Evolutionary conservation across 1,140 invertebrate genomes (phyloP).

Genomic region (Coenobita brevimanus): DNA sequence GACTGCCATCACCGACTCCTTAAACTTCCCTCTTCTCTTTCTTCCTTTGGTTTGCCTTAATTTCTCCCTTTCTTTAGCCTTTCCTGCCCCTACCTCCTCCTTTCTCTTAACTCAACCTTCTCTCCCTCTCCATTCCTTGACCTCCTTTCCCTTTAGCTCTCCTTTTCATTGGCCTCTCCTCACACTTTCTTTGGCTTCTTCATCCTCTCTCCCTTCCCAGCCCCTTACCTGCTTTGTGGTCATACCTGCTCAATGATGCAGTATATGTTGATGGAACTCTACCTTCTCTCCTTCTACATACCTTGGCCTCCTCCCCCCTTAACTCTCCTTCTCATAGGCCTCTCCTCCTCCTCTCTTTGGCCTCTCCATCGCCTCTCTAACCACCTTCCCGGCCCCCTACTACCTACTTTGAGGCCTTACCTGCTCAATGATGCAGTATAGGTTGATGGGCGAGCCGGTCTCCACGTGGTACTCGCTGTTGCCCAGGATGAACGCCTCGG

Average conservation of each 20-base stretch:
- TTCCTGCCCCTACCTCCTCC: not conserved
- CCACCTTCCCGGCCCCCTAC: no score
- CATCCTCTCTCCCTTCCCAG: not conserved
- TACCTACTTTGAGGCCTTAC: slow-evolving; percentile 75
- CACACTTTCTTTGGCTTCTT: not conserved
- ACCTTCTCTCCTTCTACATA: no score
- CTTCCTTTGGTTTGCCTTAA: not conserved
- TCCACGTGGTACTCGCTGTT: slow-evolving; percentile 92
- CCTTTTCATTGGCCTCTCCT: not conserved
- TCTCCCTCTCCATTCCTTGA: not conserved
- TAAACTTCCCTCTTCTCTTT: not conserved
- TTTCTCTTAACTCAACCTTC: not conserved
- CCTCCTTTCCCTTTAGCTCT: not conserved
- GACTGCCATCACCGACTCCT: not conserved
- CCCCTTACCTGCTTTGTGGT: not conserved
- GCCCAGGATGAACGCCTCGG: slow-evolving; percentile 88
- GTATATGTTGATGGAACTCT: no score
- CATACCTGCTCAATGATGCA: no score
- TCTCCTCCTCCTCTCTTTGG: not conserved
- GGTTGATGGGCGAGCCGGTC: slow-evolving; percentile 89
- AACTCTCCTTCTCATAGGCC: not conserved
- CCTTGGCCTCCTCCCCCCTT: not conserved
- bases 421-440: slow-evolving; percentile 89
- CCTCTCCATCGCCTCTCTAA: not conserved
- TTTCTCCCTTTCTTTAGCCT: not conserved